These are phyloP conservation scores for Gasteruption jaculator DNA, from an alignment of 2,888 invertebrate genomes.

Conservation along the genomic window DNA sequence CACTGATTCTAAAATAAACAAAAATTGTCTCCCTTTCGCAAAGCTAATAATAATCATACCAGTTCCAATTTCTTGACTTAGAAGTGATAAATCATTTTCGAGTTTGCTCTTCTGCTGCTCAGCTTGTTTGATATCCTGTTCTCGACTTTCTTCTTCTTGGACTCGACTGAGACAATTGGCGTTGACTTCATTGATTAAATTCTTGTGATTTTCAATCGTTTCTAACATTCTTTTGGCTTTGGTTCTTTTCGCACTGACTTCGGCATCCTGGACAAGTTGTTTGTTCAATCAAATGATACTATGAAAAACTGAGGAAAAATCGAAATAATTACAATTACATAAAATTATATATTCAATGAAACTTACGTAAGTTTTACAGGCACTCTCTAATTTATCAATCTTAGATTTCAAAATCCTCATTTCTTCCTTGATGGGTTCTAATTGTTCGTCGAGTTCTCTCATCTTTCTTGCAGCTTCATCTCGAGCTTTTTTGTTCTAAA, in stretches of 20 bases:
- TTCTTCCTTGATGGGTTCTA: slow-evolving; percentile 32
- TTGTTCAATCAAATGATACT: too few species aligned
- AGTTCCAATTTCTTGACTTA: slow-evolving; percentile 54
- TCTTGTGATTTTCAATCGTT: slow-evolving; percentile 28
- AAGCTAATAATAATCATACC: too few species aligned
- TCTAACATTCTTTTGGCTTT: slow-evolving; percentile 28
- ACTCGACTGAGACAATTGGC: slow-evolving; percentile 49
- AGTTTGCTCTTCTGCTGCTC: slow-evolving; percentile 56
- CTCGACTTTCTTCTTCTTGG: slow-evolving; percentile 53
- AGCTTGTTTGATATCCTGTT: slow-evolving; percentile 54
- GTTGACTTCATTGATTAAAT: slow-evolving; percentile 32
- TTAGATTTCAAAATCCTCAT: slow-evolving; percentile 33
- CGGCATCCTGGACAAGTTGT: slow-evolving; percentile 29
- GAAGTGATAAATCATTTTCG: slow-evolving; percentile 50
- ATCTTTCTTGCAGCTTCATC: slow-evolving; percentile 54
- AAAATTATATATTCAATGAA: slow-evolving; percentile 6
- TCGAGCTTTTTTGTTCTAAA: slow-evolving; percentile 45
- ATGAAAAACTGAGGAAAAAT: slow-evolving; percentile 5
- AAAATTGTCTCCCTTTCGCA: too few species aligned
- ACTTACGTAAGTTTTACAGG: slow-evolving; percentile 32
- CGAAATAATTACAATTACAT: slow-evolving; percentile 8
- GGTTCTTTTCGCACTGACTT: slow-evolving; percentile 24
- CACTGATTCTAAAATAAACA: too few species aligned
- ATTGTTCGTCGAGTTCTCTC: slow-evolving; percentile 44
- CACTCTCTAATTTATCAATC: slow-evolving; percentile 25